A percentile compares a stretch with the other conserved stretches of the same genome.
These are phyloP conservation scores for Perizoma affinitatum DNA, from an alignment of 2,888 invertebrate genomes.

Conservation along the genomic window DNA sequence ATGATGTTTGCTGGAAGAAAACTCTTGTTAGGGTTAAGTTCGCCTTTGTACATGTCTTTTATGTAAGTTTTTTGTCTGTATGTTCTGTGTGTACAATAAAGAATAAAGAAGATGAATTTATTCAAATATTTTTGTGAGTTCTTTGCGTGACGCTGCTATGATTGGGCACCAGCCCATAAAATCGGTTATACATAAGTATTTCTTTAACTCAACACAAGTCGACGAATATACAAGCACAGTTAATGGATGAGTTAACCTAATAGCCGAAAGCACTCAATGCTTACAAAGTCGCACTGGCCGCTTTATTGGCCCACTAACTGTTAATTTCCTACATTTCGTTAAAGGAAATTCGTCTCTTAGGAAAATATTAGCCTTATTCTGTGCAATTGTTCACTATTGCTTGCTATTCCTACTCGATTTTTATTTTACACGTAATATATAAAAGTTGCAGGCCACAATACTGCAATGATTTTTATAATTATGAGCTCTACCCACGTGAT, in stretches of 20 bases:
- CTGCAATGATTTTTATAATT: constrained; percentile 37
- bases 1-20: no score
- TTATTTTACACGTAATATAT: constrained; percentile 44
- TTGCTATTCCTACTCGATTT: constrained; percentile 53
- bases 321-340: constrained; percentile 78
- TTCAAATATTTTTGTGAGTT: background rate
- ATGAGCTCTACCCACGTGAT: background rate
- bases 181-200: constrained; percentile 44
- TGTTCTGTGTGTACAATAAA: no score
- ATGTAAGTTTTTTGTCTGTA: no score
- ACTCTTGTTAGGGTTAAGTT: no score
- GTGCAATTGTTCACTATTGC: constrained; percentile 58
- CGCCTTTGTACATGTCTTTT: no score
- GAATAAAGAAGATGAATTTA: no score
- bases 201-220: constrained; percentile 67
- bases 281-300: constrained; percentile 77
- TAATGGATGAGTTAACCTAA: constrained; percentile 81
- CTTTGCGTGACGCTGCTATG: background rate
- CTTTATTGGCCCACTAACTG: constrained; percentile 78
- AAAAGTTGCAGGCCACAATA: no score
- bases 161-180: constrained; percentile 46
- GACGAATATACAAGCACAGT: constrained; percentile 64
- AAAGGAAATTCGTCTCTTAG: constrained; percentile 71
- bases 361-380: constrained; percentile 65
- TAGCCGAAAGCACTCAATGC: constrained; percentile 83